phyloP scores from a whole-genome alignment of 2,797 vertebrate genomes.

The Cryptoblepharus egeriae region DNA sequence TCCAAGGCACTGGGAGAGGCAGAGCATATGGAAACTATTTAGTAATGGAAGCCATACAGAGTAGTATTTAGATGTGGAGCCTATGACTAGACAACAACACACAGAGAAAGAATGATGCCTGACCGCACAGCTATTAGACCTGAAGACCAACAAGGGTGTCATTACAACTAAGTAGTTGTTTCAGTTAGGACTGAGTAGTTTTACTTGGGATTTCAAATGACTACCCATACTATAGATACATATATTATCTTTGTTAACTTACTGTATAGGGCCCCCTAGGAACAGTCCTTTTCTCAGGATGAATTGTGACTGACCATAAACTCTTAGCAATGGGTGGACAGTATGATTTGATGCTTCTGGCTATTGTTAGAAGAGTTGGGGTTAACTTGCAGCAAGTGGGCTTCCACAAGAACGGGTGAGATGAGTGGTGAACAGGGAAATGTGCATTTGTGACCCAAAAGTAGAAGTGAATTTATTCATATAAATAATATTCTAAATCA shows the following conservation, averaged over 20 bases:
- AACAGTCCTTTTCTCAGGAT: neutral
- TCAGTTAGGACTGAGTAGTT: neutral
- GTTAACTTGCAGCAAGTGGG: fast-evolving
- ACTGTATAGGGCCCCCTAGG: neutral
- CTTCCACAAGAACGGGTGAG: neutral
- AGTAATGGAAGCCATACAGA: slow-evolving; percentile 32
- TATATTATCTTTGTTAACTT: neutral
- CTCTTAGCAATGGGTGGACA: neutral
- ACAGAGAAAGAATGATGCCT: slow-evolving; percentile 1
- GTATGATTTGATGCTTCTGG: neutral
- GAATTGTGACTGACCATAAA: neutral
- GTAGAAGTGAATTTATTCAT: neutral
- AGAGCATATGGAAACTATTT: slow-evolving; percentile 48
- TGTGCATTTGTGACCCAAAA: neutral
- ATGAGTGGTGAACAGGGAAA: neutral
- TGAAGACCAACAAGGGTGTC: slow-evolving; percentile 32
- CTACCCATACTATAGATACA: neutral
- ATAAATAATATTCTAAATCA: neutral
- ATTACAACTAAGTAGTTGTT: slow-evolving; percentile 32
- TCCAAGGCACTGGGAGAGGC: slow-evolving; percentile 14
- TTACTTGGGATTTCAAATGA: slow-evolving; percentile 14
- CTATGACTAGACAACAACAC: neutral
- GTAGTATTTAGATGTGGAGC: slow-evolving; percentile 6
- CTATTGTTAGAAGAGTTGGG: neutral
- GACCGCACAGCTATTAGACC: slow-evolving; percentile 31